Evolutionary conservation across 2,797 vertebrate genomes (phyloP), one percentile per base, ranked within the genome.

Genomic region (Liparis tanakae): DNA sequence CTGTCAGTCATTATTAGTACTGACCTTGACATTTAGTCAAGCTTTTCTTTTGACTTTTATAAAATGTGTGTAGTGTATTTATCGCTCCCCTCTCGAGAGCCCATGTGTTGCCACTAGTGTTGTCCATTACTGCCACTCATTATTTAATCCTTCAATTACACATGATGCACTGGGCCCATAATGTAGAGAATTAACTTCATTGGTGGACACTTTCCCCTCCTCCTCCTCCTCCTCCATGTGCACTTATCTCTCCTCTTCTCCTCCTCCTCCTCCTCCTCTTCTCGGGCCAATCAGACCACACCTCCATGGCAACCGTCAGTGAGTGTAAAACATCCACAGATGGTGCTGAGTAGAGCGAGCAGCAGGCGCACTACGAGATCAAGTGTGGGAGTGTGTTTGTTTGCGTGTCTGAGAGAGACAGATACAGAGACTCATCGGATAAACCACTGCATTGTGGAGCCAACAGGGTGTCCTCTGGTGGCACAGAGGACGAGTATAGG

Each of bases 301-400:
- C 95, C 95, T 96, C 93, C 94, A 89, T 89, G 91, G 86, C 93
- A 93, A 91, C 92, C 93, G 93, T 93, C 92, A 88, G 93, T 56
- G 91, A 95, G 95, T 92, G 92, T 95, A 95, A 95, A 91, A 86
- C 86, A 84, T 94, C 94, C 93, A 90, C 93, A 93, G 95, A 95
- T 94, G 94, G 93, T 91, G 92, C 92, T 83, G 91, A 93, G 92
- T 91, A 80, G 88, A 91, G 88, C 75, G 82, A 92, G 87, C 88
- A 82, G 89, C 88, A 88, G 85, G 82, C 84, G 41, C 90, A 87
- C 91, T 89, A 89, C 87, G 70, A 87, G 88, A 88, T 85, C 87
- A 86, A 90, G 87, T 85, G 88, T 89, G 84, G 74, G 85, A 86
- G 90, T 44, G 89, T 77, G 77, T 87, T 84, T 85, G 89, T 78